Evolutionary conservation across 1,140 invertebrate species (phyloP).

Genomic region (Micrasema longulum): DNA sequence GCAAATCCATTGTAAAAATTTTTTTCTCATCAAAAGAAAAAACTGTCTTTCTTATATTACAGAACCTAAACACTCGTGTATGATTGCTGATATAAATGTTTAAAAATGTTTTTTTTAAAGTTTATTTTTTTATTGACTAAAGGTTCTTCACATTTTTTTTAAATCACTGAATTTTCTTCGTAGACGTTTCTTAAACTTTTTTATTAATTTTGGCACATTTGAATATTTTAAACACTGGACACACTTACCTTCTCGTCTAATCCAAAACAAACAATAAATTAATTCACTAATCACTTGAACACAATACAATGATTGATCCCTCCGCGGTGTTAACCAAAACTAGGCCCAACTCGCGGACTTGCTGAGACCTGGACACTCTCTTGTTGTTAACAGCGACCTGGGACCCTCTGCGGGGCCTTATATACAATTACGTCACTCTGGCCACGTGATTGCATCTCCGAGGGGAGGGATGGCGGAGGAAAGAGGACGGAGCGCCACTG

Average conservation of each 20-base stretch:
- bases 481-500: not conserved
- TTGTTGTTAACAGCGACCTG: conserved; percentile 27
- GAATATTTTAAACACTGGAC: too few species aligned
- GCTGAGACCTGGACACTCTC: not conserved
- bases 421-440: conserved; percentile 50
- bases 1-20: too few species aligned
- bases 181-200: too few species aligned
- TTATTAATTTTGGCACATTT: too few species aligned
- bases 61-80: too few species aligned
- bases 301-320: not conserved
- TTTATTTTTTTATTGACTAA: too few species aligned
- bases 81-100: too few species aligned
- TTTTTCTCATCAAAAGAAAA: too few species aligned
- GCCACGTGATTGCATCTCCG: conserved; percentile 32
- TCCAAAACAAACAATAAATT: conserved; percentile 27
- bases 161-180: too few species aligned
- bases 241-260: conserved; percentile 16
- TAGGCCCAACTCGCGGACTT: not conserved
- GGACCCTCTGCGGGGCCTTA: conserved; percentile 1
- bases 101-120: too few species aligned
- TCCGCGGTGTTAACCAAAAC: not conserved
- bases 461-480: conserved; percentile 3
- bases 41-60: too few species aligned
- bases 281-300: conserved; percentile 2
- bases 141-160: too few species aligned